phyloP scores from a whole-genome alignment of 1,140 invertebrate species.

The Hermetia illucens region DNA sequence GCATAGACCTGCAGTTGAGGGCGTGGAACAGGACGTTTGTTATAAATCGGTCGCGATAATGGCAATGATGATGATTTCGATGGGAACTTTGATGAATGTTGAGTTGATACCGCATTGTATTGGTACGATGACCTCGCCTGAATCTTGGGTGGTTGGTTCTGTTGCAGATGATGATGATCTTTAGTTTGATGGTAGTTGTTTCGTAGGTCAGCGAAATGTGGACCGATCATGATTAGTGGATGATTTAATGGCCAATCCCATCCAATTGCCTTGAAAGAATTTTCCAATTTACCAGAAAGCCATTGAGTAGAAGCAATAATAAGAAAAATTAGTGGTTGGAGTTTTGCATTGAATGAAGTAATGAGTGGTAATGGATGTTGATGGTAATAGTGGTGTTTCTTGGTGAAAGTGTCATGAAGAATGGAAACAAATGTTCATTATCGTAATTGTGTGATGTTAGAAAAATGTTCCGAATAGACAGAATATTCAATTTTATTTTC shows the following conservation, averaged over 20 bases:
- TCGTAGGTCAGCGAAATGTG: neutral
- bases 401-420: no score
- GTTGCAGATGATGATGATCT: neutral
- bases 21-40: no score
- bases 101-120: no score
- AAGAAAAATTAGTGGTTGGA: neutral
- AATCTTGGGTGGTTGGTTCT: neutral
- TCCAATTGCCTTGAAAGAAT: conserved; percentile 4
- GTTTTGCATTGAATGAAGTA: neutral
- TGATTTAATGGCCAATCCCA: conserved; percentile 5
- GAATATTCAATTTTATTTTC: no score
- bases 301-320: neutral
- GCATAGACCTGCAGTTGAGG: neutral
- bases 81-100: no score
- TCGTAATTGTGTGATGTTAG: no score
- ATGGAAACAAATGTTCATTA: no score
- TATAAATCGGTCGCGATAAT: no score
- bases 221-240: neutral
- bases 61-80: no score
- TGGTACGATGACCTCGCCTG: no score
- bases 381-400: neutral
- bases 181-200: neutral
- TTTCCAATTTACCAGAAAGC: neutral
- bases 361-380: neutral
- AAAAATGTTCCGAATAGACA: no score